These are phyloP conservation scores for Nyleta sp. DNA, from an alignment of 2,888 invertebrate species.

Conservation along the genomic window DNA sequence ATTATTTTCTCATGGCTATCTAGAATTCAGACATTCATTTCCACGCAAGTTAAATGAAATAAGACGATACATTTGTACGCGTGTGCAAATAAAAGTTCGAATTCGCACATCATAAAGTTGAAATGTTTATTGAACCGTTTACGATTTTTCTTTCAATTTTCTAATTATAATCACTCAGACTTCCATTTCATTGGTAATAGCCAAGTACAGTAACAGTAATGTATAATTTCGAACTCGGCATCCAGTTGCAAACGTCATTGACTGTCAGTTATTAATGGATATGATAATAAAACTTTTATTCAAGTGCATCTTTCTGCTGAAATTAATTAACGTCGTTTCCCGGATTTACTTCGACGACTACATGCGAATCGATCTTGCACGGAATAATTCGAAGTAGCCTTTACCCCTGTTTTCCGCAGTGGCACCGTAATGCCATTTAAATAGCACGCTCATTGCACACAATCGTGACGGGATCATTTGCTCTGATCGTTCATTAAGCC, in stretches of 20 bases:
- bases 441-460: slow-evolving; percentile 42
- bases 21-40: too few species aligned
- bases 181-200: slow-evolving; percentile 3
- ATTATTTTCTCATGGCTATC: too few species aligned
- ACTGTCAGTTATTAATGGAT: background rate
- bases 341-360: slow-evolving; percentile 6
- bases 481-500: slow-evolving; percentile 65
- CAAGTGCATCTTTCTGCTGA: background rate
- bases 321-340: slow-evolving; percentile 1
- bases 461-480: slow-evolving; percentile 65
- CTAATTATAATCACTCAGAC: slow-evolving; percentile 1
- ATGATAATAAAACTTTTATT: slow-evolving; percentile 8
- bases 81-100: background rate
- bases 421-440: slow-evolving; percentile 38
- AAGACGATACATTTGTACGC: background rate
- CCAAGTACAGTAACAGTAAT: slow-evolving; percentile 5
- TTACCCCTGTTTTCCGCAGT: slow-evolving; percentile 24
- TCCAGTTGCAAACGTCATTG: slow-evolving; percentile 16
- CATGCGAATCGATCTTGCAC: slow-evolving; percentile 15
- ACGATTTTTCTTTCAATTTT: background rate
- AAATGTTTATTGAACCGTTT: background rate
- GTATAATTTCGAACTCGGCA: background rate
- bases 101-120: background rate
- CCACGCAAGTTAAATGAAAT: too few species aligned
- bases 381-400: slow-evolving; percentile 21